These are phyloP conservation scores for Calosoma granatense DNA, from an alignment of 1,140 invertebrate species.

Conservation along the genomic window DNA sequence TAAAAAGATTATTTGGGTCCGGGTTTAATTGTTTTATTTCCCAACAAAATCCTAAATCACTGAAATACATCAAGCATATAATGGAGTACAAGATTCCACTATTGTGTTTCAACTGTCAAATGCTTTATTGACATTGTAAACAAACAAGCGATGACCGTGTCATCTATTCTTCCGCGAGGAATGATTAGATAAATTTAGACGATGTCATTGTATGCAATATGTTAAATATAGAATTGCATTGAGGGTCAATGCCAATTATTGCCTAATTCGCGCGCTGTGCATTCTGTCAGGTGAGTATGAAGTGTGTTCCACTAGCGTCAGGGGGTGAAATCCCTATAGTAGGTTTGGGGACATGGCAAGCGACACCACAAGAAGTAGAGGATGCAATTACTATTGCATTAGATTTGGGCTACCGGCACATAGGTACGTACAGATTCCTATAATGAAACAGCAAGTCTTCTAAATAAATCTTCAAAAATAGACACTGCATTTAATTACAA, in stretches of 20 bases:
- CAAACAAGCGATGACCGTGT: too few species aligned
- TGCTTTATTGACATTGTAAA: too few species aligned
- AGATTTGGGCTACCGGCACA: constrained; percentile 49
- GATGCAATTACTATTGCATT: constrained; percentile 42
- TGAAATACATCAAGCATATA: background rate
- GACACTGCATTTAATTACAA: constrained; percentile 55
- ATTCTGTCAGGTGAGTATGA: constrained; percentile 18
- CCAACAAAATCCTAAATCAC: too few species aligned
- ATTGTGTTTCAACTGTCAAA: too few species aligned
- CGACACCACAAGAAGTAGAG: constrained; percentile 45
- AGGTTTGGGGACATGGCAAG: constrained; percentile 52
- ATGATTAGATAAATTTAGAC: too few species aligned
- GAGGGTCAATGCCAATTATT: background rate
- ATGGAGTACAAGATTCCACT: too few species aligned
- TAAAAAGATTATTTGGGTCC: constrained; percentile 33
- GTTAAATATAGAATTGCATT: background rate
- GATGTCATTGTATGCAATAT: too few species aligned
- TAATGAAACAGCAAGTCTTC: too few species aligned
- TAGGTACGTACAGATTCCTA: constrained; percentile 30
- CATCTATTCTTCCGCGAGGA: too few species aligned
- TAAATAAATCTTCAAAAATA: too few species aligned
- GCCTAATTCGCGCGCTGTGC: too few species aligned
- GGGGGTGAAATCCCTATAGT: constrained; percentile 45
- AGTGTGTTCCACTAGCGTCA: constrained; percentile 12
- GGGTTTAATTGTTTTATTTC: constrained; percentile 18